Percentiles rank a stretch among this genome's conserved stretches.
These are phyloP conservation scores for Megamerina dolium DNA, from an alignment of 2,888 invertebrate genomes.

Conservation along the genomic window DNA sequence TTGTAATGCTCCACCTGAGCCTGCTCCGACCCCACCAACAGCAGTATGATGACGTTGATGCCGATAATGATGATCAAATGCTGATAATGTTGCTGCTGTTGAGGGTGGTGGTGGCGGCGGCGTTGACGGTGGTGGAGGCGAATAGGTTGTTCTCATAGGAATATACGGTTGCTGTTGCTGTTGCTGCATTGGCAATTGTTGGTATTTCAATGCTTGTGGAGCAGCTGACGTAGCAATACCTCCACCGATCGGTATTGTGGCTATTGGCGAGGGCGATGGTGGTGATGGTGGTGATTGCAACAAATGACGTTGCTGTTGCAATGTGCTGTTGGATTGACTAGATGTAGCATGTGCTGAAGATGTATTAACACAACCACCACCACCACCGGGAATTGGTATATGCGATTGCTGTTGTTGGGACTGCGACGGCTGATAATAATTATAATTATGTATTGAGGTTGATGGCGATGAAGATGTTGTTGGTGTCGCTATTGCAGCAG, in stretches of 20 bases:
- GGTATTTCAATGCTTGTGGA: slow-evolving; percentile 7
- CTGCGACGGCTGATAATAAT: no score
- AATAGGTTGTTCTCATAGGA: slow-evolving; percentile 23
- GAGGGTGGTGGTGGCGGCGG: slow-evolving; percentile 11
- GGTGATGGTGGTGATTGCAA: slow-evolving; percentile 34
- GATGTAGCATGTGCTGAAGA: slow-evolving; percentile 42
- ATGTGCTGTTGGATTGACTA: slow-evolving; percentile 36
- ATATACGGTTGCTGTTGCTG: slow-evolving; percentile 11
- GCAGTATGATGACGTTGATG: neutral
- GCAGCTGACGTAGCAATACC: neutral
- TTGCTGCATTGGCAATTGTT: slow-evolving; percentile 8
- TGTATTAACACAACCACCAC: slow-evolving; percentile 10
- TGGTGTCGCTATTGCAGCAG: no score
- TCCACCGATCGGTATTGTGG: slow-evolving; percentile 7
- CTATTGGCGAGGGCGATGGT: slow-evolving; percentile 28
- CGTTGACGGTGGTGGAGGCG: slow-evolving; percentile 7
- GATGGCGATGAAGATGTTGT: no score
- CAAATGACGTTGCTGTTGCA: slow-evolving; percentile 1
- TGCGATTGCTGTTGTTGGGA: slow-evolving; percentile 22
- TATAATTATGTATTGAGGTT: no score
- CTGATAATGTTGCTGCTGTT: no score
- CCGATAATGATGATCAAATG: neutral
- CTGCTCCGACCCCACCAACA: slow-evolving; percentile 3
- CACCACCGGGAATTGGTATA: slow-evolving; percentile 21
- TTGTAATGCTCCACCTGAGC: neutral